phyloP scores from a whole-genome alignment of 2,797 vertebrate species.

The Tragelaphus eurycerus region DNA sequence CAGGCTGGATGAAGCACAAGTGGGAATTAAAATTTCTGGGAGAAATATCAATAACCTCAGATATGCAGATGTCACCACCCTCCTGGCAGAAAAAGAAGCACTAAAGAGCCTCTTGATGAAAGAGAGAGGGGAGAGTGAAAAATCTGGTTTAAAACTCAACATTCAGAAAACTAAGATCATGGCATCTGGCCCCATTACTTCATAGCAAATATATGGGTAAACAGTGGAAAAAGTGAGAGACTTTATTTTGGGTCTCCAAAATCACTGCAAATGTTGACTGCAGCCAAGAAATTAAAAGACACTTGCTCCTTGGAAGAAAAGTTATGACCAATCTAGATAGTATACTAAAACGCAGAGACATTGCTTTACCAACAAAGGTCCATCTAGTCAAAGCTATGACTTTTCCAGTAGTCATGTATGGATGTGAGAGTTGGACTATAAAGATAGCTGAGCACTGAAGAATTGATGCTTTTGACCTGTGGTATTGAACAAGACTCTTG shows the following conservation, averaged over 20 bases:
- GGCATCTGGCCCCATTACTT: neutral
- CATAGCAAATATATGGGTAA: neutral
- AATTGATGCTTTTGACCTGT: neutral
- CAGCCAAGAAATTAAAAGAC: neutral
- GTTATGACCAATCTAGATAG: neutral
- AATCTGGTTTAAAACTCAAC: neutral
- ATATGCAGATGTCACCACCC: neutral
- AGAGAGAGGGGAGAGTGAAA: neutral
- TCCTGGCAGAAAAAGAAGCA: neutral
- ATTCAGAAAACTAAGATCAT: neutral
- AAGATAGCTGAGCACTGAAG: neutral
- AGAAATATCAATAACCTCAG: neutral
- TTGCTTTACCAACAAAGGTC: neutral
- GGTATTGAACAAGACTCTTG: neutral
- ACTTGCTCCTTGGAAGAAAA: neutral
- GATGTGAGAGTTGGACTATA: neutral
- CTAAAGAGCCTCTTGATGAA: neutral
- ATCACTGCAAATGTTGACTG: neutral
- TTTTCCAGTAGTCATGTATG: neutral
- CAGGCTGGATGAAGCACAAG: neutral
- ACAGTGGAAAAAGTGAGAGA: neutral
- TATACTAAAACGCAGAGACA: neutral
- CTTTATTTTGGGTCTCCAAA: rapidly evolving
- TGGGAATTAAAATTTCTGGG: rapidly evolving
- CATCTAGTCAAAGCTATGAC: neutral